phyloP scores from a whole-genome alignment of 2,113 vertebrate genomes.

The Ptychochromis oligacanthus region DNA sequence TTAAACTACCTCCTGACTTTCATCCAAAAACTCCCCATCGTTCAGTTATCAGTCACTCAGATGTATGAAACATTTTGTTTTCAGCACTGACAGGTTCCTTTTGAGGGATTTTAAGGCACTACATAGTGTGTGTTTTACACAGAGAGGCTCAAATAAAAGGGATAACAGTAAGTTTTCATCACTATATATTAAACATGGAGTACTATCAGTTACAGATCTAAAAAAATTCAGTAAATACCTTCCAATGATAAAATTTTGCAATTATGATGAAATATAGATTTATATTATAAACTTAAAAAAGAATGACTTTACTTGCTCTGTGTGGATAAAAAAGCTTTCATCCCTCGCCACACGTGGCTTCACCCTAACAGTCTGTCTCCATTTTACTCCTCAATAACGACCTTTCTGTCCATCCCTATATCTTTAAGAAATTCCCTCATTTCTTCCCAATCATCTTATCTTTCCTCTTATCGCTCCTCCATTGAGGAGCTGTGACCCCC shows the following conservation, averaged over 20 bases:
- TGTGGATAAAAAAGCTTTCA: neutral
- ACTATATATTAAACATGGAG: neutral
- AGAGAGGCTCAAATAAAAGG: too few species aligned
- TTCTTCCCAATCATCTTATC: constrained; percentile 65
- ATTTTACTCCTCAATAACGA: constrained; percentile 47
- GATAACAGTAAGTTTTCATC: neutral
- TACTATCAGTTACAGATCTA: neutral
- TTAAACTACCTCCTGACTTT: neutral
- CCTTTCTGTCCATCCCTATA: constrained; percentile 14
- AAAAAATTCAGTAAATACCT: neutral
- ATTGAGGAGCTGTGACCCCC: constrained; percentile 48
- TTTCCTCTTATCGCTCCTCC: constrained; percentile 44
- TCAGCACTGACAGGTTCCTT: neutral
- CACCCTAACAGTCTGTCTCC: constrained; percentile 10
- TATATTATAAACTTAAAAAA: neutral
- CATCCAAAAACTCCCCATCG: neutral
- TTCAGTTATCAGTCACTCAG: neutral
- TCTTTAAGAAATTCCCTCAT: constrained; percentile 63
- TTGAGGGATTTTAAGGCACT: too few species aligned
- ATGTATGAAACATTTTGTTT: neutral
- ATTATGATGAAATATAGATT: neutral
- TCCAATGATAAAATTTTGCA: neutral
- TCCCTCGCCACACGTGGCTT: constrained; percentile 13
- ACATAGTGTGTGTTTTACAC: too few species aligned
- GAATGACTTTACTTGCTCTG: neutral